Evolutionary conservation across 2,797 vertebrate species (phyloP).

Genomic region (Cercopithecus mitis): DNA sequence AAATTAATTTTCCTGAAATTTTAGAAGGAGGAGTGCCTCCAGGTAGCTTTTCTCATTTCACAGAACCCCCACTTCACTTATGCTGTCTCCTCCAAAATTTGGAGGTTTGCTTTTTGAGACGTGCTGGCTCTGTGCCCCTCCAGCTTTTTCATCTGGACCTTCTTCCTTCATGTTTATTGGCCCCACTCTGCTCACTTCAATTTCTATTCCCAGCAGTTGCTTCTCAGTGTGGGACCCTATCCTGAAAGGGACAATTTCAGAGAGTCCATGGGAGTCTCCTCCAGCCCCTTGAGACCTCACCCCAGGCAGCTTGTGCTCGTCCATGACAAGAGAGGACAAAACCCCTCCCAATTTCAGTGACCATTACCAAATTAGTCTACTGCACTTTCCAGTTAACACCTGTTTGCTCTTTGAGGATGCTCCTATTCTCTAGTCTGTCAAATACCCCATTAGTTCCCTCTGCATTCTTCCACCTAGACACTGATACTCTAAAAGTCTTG

Average conservation of each 20-base stretch:
- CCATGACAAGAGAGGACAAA: background rate
- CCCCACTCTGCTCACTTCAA: background rate
- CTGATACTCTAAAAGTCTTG: background rate
- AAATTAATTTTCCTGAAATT: slow-evolving; percentile 47
- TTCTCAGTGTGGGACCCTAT: background rate
- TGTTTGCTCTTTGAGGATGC: background rate
- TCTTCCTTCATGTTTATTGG: background rate
- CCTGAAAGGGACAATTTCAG: background rate
- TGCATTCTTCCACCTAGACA: background rate
- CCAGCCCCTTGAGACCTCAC: background rate
- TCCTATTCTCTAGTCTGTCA: background rate
- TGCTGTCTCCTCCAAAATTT: background rate
- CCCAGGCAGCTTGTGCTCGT: background rate
- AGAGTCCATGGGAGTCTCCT: background rate
- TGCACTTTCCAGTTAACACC: background rate
- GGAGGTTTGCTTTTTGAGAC: background rate
- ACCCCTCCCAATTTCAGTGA: background rate
- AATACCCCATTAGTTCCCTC: background rate
- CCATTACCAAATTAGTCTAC: background rate
- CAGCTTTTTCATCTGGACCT: background rate
- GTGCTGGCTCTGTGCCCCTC: background rate
- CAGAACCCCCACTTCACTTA: background rate
- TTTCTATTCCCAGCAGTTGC: background rate
- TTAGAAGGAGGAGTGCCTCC: background rate
- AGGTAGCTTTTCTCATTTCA: slow-evolving; percentile 22